Evolutionary conservation across 2,888 invertebrate species (phyloP).

Genomic region (Andrena praecox): DNA sequence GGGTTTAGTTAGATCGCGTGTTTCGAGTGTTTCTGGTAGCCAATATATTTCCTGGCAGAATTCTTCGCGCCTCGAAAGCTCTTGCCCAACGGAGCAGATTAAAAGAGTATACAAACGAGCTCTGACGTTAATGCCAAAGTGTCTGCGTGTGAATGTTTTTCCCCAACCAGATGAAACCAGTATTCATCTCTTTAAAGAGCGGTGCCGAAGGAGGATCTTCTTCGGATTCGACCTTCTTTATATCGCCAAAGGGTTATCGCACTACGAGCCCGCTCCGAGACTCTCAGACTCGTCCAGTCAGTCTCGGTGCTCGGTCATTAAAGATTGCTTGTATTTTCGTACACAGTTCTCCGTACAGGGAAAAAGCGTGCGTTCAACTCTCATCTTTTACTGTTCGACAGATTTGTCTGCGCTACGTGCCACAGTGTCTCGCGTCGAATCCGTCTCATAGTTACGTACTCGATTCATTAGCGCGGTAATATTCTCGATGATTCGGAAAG

Average conservation of each 20-base stretch:
- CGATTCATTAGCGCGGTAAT: not conserved
- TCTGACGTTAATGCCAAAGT: not conserved
- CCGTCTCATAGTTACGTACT: too few species aligned
- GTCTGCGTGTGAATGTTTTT: conserved; percentile 4
- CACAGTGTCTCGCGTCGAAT: not conserved
- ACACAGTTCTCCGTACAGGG: not conserved
- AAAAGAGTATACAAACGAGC: conserved; percentile 1
- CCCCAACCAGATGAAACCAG: conserved; percentile 13
- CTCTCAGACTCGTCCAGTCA: conserved; percentile 24
- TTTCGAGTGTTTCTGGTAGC: too few species aligned
- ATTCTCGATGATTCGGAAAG: not conserved
- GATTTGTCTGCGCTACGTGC: not conserved
- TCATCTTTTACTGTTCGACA: not conserved
- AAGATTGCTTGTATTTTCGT: not conserved
- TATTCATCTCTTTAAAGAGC: conserved; percentile 3
- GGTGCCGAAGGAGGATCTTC: conserved; percentile 34
- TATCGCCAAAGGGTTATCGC: conserved; percentile 78
- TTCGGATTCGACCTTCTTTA: conserved; percentile 58
- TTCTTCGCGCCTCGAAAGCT: too few species aligned
- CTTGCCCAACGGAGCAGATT: too few species aligned
- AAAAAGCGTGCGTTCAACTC: not conserved
- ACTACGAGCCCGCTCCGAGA: conserved; percentile 30
- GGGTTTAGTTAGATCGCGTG: too few species aligned
- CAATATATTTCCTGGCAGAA: too few species aligned
- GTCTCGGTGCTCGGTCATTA: conserved; percentile 40